These are phyloP conservation scores for Atopsyche davidsoni DNA, from an alignment of 1,140 invertebrate genomes.

Conservation along the genomic window DNA sequence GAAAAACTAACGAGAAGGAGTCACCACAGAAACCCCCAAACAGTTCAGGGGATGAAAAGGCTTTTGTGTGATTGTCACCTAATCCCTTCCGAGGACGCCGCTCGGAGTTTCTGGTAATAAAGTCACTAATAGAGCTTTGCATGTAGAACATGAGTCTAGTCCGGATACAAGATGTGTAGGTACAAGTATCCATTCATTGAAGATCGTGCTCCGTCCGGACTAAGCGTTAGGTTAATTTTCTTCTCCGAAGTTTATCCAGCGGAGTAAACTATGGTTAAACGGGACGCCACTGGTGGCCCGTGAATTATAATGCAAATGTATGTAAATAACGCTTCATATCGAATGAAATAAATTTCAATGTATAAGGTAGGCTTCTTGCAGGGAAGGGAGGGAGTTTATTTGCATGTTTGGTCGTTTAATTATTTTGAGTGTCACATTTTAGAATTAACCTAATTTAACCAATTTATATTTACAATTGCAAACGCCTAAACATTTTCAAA, in stretches of 20 bases:
- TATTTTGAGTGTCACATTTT: too few species aligned
- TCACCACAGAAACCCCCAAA: not conserved
- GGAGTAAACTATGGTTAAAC: conserved; percentile 4
- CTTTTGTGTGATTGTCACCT: conserved; percentile 4
- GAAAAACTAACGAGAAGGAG: too few species aligned
- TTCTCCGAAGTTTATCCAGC: conserved; percentile 10
- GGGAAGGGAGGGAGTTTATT: too few species aligned
- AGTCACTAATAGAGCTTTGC: conserved; percentile 16
- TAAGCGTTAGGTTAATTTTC: conserved; percentile 18
- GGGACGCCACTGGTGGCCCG: conserved; percentile 12
- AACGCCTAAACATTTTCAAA: too few species aligned
- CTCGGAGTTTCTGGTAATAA: conserved; percentile 9
- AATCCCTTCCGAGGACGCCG: not conserved
- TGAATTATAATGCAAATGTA: conserved; percentile 20
- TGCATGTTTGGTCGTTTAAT: too few species aligned
- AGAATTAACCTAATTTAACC: too few species aligned
- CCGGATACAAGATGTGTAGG: conserved; percentile 4
- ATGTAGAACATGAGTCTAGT: conserved; percentile 3
- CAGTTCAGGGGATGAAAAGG: not conserved
- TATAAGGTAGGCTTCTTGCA: too few species aligned
- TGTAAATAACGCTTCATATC: conserved; percentile 16
- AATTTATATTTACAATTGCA: too few species aligned
- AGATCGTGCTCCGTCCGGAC: conserved; percentile 6
- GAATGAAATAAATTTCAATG: too few species aligned
- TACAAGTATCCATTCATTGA: conserved; percentile 23